Percentiles rank a stretch among this genome's conserved stretches.
These are phyloP conservation scores for Geotrupes spiniger DNA, from an alignment of 2,888 invertebrate genomes.

Conservation along the genomic window DNA sequence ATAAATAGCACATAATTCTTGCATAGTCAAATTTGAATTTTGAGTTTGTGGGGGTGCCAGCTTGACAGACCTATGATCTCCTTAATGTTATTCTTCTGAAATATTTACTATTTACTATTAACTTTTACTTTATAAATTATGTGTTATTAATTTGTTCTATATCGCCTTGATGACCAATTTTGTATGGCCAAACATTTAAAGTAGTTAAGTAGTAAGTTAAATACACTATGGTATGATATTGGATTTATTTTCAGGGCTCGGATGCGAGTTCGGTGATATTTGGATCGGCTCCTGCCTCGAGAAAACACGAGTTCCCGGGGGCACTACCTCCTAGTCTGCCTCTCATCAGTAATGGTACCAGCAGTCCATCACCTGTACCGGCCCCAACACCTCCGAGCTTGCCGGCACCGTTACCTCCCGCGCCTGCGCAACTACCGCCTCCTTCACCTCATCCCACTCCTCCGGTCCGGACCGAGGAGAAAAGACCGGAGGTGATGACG, in stretches of 20 bases:
- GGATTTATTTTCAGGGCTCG: constrained; percentile 72
- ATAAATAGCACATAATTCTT: no score
- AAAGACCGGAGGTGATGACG: constrained; percentile 31
- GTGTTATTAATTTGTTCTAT: no score
- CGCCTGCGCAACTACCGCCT: constrained; percentile 65
- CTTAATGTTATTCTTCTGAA: no score
- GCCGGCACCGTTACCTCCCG: constrained; percentile 64
- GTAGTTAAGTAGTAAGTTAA: no score
- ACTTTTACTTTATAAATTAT: no score
- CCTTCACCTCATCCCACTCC: constrained; percentile 32
- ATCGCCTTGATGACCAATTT: no score
- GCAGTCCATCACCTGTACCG: constrained; percentile 63
- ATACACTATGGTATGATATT: no score
- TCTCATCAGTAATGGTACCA: constrained; percentile 62
- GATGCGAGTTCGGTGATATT: constrained; percentile 65
- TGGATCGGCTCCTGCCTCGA: constrained; percentile 60
- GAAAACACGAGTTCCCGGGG: constrained; percentile 64
- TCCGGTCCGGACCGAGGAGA: constrained; percentile 26
- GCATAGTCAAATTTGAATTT: no score
- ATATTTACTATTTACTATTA: no score
- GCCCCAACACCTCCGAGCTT: constrained; percentile 62
- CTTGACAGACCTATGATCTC: no score
- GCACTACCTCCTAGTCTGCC: constrained; percentile 57
- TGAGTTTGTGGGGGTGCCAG: no score
- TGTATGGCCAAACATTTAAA: no score